Conservation (phyloP, 2,888 invertebrate species). For the Achlya flavicornis region DNA sequence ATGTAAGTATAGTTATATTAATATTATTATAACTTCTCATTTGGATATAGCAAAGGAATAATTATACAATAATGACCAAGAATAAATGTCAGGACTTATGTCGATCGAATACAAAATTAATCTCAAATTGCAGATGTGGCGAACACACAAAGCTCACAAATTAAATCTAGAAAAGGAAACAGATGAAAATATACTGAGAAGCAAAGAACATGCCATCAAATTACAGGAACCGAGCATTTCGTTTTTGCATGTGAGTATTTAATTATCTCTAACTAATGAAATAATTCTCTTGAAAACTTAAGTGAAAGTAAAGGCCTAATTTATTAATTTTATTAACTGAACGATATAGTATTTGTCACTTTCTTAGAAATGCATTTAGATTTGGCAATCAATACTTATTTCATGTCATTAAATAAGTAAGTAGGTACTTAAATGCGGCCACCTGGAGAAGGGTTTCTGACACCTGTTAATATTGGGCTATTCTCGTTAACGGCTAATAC, state of each 20-base stretch:
- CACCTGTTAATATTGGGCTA: no score
- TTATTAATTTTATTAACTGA: slow-evolving; percentile 1
- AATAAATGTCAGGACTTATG: no score
- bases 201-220: slow-evolving; percentile 89
- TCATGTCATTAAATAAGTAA: no score
- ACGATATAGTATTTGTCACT: not conserved
- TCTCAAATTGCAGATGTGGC: slow-evolving; percentile 82
- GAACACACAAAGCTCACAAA: slow-evolving; percentile 89
- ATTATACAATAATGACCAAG: not conserved
- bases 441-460: no score
- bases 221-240: slow-evolving; percentile 85
- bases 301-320: no score
- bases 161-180: slow-evolving; percentile 89
- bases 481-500: no score
- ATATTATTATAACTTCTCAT: no score
- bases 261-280: not conserved
- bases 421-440: no score
- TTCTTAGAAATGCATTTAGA: no score
- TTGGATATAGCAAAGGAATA: not conserved
- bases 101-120: not conserved
- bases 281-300: not conserved
- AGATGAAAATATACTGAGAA: slow-evolving; percentile 89
- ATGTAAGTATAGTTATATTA: slow-evolving; percentile 71
- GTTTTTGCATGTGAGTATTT: slow-evolving; percentile 80
- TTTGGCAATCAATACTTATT: no score